Conservation (phyloP, 2,888 invertebrate genomes). For the Endomychus coccineus region DNA sequence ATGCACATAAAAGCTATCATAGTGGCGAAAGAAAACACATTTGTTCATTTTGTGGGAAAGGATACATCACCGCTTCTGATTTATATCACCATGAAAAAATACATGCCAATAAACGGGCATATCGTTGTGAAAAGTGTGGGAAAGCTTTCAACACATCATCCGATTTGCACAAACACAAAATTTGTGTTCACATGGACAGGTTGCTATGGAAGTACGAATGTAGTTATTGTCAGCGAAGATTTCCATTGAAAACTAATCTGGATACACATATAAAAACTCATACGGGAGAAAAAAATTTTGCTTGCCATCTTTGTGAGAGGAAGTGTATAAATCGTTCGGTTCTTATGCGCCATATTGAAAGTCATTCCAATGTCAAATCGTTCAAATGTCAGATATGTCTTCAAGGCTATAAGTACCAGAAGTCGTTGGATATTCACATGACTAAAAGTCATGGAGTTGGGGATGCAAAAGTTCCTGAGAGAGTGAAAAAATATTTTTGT, state of each 20-base stretch:
- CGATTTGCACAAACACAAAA: slow-evolving; percentile 37
- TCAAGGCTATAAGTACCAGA: slow-evolving; percentile 48
- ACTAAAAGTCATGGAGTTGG: slow-evolving; percentile 44
- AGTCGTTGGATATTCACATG: slow-evolving; percentile 48
- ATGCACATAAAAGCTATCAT: slow-evolving; percentile 35
- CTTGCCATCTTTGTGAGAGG: slow-evolving; percentile 35
- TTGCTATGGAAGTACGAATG: slow-evolving; percentile 36
- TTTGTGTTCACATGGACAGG: slow-evolving; percentile 36
- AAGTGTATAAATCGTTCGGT: slow-evolving; percentile 34
- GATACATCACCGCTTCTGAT: slow-evolving; percentile 38
- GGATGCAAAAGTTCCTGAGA: slow-evolving; percentile 45
- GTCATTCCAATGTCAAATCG: slow-evolving; percentile 32
- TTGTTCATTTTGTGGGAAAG: slow-evolving; percentile 43
- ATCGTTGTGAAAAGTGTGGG: slow-evolving; percentile 34
- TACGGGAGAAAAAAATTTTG: slow-evolving; percentile 35
- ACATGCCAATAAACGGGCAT: slow-evolving; percentile 36
- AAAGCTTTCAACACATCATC: slow-evolving; percentile 39
- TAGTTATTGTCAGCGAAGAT: slow-evolving; percentile 30
- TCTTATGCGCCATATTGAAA: slow-evolving; percentile 32
- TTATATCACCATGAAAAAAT: slow-evolving; percentile 39
- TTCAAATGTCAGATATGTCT: slow-evolving; percentile 46
- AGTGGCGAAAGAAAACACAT: slow-evolving; percentile 33
- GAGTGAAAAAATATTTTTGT: slow-evolving; percentile 45
- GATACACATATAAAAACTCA: slow-evolving; percentile 36
- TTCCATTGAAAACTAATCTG: slow-evolving; percentile 36